A percentile compares a stretch with the other conserved stretches of the same genome.
Evolutionary conservation across 2,797 vertebrate species (phyloP).

Genomic region (Mus minutoides): DNA sequence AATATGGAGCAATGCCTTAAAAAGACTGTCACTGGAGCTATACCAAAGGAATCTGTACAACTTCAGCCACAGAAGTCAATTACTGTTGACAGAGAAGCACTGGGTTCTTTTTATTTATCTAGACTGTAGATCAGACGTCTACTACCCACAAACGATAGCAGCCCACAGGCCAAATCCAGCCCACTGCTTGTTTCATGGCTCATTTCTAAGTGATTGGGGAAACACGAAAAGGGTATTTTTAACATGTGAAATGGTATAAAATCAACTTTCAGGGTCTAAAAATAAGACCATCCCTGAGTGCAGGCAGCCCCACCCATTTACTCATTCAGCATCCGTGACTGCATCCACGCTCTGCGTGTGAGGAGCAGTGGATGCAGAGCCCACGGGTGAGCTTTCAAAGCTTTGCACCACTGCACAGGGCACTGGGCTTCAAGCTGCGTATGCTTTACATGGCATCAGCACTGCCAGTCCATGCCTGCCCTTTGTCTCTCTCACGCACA

Average conservation of each 20-base stretch:
- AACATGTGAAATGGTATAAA: not conserved
- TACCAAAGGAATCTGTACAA: not conserved
- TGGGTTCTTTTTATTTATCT: not conserved
- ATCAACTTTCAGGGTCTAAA: not conserved
- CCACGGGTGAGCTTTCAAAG: rapidly evolving
- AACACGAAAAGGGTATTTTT: not conserved
- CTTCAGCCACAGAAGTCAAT: not conserved
- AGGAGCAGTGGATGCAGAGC: rapidly evolving
- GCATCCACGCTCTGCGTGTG: not conserved
- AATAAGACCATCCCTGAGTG: rapidly evolving
- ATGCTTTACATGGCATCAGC: not conserved
- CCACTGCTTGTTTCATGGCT: not conserved
- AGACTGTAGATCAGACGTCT: not conserved
- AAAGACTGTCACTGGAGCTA: not conserved
- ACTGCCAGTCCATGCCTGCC: rapidly evolving
- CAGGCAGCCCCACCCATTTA: not conserved
- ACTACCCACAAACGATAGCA: not conserved
- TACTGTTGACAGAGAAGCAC: not conserved
- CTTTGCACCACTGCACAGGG: not conserved
- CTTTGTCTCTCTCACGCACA: not conserved
- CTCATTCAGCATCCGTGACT: rapidly evolving
- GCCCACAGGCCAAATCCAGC: not conserved
- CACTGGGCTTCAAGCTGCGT: not conserved
- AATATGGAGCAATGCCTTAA: not conserved
- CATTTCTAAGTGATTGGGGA: not conserved